Percentiles rank a stretch among this genome's conserved stretches.
Conservation (phyloP, 2,113 vertebrate genomes). For the Vidua macroura region DNA sequence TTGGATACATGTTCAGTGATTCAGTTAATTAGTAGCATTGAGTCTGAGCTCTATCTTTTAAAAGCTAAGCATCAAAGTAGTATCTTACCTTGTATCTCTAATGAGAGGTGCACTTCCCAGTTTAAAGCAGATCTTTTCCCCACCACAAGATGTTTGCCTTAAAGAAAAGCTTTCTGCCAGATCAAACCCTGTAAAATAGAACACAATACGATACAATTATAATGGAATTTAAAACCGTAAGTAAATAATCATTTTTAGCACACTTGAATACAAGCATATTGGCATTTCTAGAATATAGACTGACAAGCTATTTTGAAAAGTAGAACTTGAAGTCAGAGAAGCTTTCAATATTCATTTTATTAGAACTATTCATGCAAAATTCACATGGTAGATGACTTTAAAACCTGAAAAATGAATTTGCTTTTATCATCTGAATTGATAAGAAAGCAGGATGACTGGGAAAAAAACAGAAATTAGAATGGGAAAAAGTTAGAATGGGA, state of each 20-base stretch:
- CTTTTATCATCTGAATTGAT: neutral
- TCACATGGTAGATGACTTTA: neutral
- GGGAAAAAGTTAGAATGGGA: neutral
- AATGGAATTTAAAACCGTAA: neutral
- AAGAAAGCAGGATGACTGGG: neutral
- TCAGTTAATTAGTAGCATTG: neutral
- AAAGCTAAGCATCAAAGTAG: neutral
- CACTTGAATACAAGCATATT: neutral
- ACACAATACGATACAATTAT: neutral
- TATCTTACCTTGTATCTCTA: slow-evolving; percentile 73
- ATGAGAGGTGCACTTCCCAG: slow-evolving; percentile 87
- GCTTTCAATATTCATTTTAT: neutral
- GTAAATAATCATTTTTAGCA: slow-evolving; percentile 2
- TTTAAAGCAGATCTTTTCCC: slow-evolving; percentile 84
- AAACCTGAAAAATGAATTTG: neutral
- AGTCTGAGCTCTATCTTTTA: neutral
- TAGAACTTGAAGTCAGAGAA: neutral
- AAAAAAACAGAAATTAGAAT: neutral
- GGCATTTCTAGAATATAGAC: neutral
- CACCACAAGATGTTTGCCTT: slow-evolving; percentile 78
- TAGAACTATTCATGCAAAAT: neutral
- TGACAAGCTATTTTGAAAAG: neutral
- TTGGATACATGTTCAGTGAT: neutral
- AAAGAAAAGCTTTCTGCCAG: slow-evolving; percentile 89
- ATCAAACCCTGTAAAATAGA: slow-evolving; percentile 84